Conservation (phyloP, 2,888 invertebrate species). For the Trichacis sp. region DNA sequence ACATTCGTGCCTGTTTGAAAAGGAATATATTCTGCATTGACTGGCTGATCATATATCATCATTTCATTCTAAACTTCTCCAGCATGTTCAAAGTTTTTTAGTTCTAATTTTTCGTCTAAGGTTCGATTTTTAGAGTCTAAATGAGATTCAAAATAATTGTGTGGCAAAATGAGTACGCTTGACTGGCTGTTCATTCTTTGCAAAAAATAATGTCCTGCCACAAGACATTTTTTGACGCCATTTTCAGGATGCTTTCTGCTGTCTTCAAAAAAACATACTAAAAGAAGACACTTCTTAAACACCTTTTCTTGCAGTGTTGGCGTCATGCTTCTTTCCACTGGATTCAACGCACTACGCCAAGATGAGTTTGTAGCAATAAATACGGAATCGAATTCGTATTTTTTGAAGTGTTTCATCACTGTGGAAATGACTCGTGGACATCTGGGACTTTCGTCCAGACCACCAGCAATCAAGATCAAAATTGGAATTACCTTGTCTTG, state of each 20-base stretch:
- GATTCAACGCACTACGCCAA: too few species aligned
- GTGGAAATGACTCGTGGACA: conserved; percentile 45
- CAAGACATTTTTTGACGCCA: too few species aligned
- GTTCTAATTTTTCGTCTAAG: conserved; percentile 55
- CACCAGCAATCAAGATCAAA: conserved; percentile 48
- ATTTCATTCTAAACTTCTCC: conserved; percentile 45
- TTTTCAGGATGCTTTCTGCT: too few species aligned
- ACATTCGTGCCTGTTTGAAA: neutral
- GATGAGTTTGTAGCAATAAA: conserved; percentile 57
- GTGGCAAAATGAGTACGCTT: conserved; percentile 54
- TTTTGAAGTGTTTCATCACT: conserved; percentile 48
- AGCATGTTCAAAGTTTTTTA: conserved; percentile 56
- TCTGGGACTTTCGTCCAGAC: too few species aligned
- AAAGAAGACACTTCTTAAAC: too few species aligned
- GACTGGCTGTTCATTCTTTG: conserved; percentile 54
- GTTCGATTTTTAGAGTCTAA: conserved; percentile 51
- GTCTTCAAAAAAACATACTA: too few species aligned
- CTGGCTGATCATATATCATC: conserved; percentile 35
- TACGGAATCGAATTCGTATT: conserved; percentile 50
- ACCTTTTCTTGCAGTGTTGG: too few species aligned
- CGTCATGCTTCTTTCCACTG: conserved; percentile 60
- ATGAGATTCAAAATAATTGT: conserved; percentile 56
- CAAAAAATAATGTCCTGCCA: too few species aligned
- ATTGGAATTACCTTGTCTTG: too few species aligned
- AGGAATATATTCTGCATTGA: conserved; percentile 10